phyloP scores from a whole-genome alignment of 2,888 invertebrate genomes.

The Scrobipalpa costella region DNA sequence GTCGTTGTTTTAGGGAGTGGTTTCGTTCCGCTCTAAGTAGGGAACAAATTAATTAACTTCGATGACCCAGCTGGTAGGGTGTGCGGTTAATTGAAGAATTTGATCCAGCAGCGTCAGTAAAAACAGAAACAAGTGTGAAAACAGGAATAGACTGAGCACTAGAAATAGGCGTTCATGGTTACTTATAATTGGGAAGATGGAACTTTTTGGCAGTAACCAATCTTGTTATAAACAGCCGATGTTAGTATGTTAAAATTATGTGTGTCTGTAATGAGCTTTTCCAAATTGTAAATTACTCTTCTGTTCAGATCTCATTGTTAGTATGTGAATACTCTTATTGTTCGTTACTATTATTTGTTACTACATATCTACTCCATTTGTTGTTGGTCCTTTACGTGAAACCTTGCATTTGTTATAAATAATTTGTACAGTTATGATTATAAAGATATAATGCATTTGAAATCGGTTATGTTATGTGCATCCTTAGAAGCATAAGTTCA shows the following conservation, averaged over 20 bases:
- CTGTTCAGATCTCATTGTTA: not conserved
- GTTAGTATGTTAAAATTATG: conserved; percentile 13
- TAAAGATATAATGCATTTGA: not conserved
- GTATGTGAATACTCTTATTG: conserved; percentile 15
- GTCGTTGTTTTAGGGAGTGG: too few relatives aligned
- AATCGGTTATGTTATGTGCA: conserved; percentile 7
- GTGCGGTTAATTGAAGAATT: too few relatives aligned
- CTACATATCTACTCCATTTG: not conserved
- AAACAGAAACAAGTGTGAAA: too few relatives aligned
- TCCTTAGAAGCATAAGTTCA: not conserved
- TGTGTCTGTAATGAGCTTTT: conserved; percentile 22
- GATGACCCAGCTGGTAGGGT: too few relatives aligned
- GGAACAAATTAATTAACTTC: too few relatives aligned
- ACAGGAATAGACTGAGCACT: too few relatives aligned
- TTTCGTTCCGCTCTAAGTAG: too few relatives aligned
- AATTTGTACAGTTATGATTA: not conserved
- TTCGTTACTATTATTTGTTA: conserved; percentile 18
- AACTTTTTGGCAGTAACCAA: not conserved
- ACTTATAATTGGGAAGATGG: too few relatives aligned
- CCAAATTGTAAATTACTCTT: conserved; percentile 17
- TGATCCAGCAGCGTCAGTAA: too few relatives aligned
- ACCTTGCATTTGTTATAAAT: not conserved
- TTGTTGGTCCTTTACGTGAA: not conserved
- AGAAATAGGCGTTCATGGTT: too few relatives aligned
- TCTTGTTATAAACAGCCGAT: conserved; percentile 14